Evolutionary conservation across 2,113 vertebrate genomes (phyloP).

Genomic region (Camelus dromedarius): DNA sequence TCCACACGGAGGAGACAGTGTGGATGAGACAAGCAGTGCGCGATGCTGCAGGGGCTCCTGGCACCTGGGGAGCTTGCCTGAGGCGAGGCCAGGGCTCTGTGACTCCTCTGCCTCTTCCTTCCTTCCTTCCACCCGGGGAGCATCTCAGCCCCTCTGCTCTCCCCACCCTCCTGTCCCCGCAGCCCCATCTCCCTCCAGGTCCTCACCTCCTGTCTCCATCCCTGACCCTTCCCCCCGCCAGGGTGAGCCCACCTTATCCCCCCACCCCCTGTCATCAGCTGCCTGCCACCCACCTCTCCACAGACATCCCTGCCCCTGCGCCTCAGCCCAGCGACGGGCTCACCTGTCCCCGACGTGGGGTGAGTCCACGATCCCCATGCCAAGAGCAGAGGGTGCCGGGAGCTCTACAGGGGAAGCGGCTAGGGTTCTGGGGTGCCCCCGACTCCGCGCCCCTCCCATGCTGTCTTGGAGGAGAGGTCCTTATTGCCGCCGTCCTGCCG

Average conservation of each 20-base stretch:
- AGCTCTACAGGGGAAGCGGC: no score
- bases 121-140: neutral
- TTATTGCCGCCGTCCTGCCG: neutral
- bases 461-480: neutral
- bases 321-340: neutral
- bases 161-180: fast-evolving
- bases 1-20: fast-evolving
- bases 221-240: neutral
- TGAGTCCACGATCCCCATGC: fast-evolving
- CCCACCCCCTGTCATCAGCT: fast-evolving
- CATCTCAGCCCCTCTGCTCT: neutral
- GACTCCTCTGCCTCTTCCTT: neutral
- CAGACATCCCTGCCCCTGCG: fast-evolving
- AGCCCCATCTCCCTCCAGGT: neutral
- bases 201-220: neutral
- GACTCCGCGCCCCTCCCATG: fast-evolving
- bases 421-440: no score
- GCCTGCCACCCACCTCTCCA: neutral
- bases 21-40: fast-evolving
- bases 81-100: neutral
- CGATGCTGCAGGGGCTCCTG: fast-evolving
- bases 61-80: fast-evolving
- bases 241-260: fast-evolving
- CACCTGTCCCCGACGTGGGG: fast-evolving
- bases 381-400: fast-evolving